Evolutionary conservation across 2,113 vertebrate genomes (phyloP).

Genomic region (Epinephelus cyanopodus): DNA sequence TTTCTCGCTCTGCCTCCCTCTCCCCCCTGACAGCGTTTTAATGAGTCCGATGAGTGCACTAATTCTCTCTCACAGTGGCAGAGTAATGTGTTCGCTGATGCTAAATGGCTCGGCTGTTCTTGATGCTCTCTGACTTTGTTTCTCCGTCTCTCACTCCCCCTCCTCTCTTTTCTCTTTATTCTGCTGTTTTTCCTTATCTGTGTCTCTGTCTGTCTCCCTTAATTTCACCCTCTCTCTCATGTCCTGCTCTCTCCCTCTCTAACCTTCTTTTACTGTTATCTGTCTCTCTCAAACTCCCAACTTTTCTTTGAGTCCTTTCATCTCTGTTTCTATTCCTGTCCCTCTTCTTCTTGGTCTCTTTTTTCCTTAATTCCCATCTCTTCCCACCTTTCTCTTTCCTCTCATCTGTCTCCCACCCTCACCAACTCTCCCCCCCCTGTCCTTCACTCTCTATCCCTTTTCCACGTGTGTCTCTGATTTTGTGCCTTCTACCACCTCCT

Average conservation of each 20-base stretch:
- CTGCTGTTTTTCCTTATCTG: slow-evolving; percentile 26
- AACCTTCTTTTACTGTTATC: slow-evolving; percentile 25
- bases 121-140: slow-evolving; percentile 61
- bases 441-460: slow-evolving; percentile 5
- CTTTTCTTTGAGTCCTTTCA: slow-evolving; percentile 41
- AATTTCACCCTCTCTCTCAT: slow-evolving; percentile 31
- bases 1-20: slow-evolving; percentile 39
- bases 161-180: slow-evolving; percentile 24
- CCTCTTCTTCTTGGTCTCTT: neutral
- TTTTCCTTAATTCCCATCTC: slow-evolving; percentile 6
- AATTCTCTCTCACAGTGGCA: slow-evolving; percentile 79
- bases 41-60: slow-evolving; percentile 78
- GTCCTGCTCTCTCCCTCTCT: slow-evolving; percentile 5
- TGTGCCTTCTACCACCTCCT: slow-evolving; percentile 10
- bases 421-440: neutral
- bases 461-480: slow-evolving; percentile 9
- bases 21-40: slow-evolving; percentile 71
- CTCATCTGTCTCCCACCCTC: neutral
- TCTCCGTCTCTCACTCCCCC: slow-evolving; percentile 1
- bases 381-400: slow-evolving; percentile 1
- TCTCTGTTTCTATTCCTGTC: slow-evolving; percentile 41
- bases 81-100: slow-evolving; percentile 69
- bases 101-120: slow-evolving; percentile 67
- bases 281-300: slow-evolving; percentile 30
- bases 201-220: slow-evolving; percentile 13